These are phyloP conservation scores for Leptopilina clavipes DNA, from an alignment of 1,140 invertebrate genomes.

Conservation along the genomic window DNA sequence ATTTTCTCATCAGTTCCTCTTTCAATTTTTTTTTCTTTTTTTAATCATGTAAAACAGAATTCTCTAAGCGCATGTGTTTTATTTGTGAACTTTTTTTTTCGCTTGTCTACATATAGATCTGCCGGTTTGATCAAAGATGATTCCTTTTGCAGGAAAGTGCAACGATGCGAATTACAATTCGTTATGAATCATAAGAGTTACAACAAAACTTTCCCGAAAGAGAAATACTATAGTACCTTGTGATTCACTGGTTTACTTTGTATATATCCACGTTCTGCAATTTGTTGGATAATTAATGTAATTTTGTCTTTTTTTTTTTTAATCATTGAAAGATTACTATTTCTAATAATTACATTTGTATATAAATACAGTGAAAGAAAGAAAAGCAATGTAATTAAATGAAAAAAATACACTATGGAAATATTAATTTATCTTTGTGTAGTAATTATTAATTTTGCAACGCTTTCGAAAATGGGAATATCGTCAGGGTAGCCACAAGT, in stretches of 20 bases:
- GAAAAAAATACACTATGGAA: no score
- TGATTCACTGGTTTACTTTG: background rate
- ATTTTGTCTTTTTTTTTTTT: background rate
- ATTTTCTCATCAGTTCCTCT: background rate
- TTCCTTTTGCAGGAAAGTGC: slow-evolving; percentile 3
- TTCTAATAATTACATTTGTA: background rate
- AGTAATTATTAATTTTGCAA: no score
- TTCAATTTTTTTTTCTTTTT: background rate
- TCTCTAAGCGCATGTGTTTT: background rate
- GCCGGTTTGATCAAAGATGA: slow-evolving; percentile 27
- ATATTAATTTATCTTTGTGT: no score
- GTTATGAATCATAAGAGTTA: slow-evolving; percentile 30
- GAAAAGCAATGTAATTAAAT: background rate
- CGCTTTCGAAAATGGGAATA: no score
- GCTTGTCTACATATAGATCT: background rate
- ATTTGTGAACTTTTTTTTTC: background rate
- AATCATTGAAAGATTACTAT: background rate
- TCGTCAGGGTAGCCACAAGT: no score
- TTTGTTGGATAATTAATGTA: background rate
- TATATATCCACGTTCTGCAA: background rate
- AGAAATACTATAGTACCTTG: background rate
- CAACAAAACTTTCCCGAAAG: slow-evolving; percentile 21
- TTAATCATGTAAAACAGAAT: background rate
- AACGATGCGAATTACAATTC: slow-evolving; percentile 16
- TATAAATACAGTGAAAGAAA: no score